These are phyloP conservation scores for Muscicapa adusta DNA, from an alignment of 2,113 vertebrate species.

Conservation along the genomic window DNA sequence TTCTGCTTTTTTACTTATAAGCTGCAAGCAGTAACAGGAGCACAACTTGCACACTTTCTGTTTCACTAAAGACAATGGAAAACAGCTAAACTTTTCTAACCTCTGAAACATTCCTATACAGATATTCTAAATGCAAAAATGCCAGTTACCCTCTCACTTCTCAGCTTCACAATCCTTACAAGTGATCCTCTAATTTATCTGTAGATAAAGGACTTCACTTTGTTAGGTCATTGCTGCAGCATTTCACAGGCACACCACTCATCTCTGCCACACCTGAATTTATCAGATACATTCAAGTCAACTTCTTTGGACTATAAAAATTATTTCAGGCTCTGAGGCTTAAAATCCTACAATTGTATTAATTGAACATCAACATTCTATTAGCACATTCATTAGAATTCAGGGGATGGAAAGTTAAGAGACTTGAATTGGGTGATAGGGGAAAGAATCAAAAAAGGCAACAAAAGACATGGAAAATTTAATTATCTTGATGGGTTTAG, in stretches of 20 bases:
- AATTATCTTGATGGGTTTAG: constrained; percentile 5
- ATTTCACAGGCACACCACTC: not conserved
- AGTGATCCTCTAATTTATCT: not conserved
- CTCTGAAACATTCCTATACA: not conserved
- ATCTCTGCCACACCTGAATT: not conserved
- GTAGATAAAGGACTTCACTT: not conserved
- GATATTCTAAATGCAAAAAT: not conserved
- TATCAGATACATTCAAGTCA: not conserved
- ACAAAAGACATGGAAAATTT: not conserved
- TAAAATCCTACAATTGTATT: not conserved
- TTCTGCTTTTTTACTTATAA: not conserved
- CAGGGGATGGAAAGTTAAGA: not conserved
- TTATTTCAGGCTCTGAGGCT: not conserved
- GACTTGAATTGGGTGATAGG: not conserved
- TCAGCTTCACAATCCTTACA: not conserved
- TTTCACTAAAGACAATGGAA: not conserved
- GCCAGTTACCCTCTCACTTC: not conserved
- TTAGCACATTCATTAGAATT: not conserved
- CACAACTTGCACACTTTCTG: not conserved
- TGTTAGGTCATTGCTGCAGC: not conserved
- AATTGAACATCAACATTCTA: not conserved
- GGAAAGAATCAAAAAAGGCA: not conserved
- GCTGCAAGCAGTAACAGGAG: not conserved
- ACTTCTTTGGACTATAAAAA: not conserved
- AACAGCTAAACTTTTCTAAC: not conserved